Base-by-base conservation (phyloP, 2,797 vertebrate species). In the Champsocephalus gunnari region DNA sequence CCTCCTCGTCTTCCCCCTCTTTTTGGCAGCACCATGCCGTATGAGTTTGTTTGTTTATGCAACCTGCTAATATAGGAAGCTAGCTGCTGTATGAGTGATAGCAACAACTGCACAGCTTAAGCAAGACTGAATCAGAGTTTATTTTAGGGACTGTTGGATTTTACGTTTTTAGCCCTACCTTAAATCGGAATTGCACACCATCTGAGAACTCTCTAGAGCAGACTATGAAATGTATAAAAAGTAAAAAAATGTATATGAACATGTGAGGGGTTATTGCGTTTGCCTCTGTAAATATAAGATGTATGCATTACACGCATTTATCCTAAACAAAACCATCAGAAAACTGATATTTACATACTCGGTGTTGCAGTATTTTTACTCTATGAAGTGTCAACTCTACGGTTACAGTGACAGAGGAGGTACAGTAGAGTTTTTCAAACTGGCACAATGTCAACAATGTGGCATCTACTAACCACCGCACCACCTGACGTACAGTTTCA, bases 51-150 rank as follows among this genome's bases (percentile, higher is more conserved):
- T 90, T 86, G 88, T 92, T 90, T 86, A 86, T 81, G 66, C 69
- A 66, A 73, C 81, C 14, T 8, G 78, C 80, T 86, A 51, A 88
- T 91, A 85, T 88, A 78, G 82, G 87, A 86, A 73, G 62, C 51
- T 51, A 38, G 8, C 9, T 6, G 9, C 34, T 38, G 34, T 38
- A 41, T 91, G 92, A 94, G 50, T 82, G 89, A 92, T 83, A 55
- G 86, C 79, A 89, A 75, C 92, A 94, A 88, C 92, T 94, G 92
- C 58, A 55, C 43, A 67, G 79, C 69, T 78, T 69, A 73, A 60
- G 77, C 43, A 81, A 76, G 72, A 66, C 43, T 83, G 82, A 81
- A 84, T 83, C 84, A 75, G 48, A 74, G 67, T 77, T 87, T 89
- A 90, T 91, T 89, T 88, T 77, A 11, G 73, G 45, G 34, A 54